These are phyloP conservation scores for Melanotaenia nigrans DNA, from an alignment of 2,797 vertebrate species.

Conservation along the genomic window DNA sequence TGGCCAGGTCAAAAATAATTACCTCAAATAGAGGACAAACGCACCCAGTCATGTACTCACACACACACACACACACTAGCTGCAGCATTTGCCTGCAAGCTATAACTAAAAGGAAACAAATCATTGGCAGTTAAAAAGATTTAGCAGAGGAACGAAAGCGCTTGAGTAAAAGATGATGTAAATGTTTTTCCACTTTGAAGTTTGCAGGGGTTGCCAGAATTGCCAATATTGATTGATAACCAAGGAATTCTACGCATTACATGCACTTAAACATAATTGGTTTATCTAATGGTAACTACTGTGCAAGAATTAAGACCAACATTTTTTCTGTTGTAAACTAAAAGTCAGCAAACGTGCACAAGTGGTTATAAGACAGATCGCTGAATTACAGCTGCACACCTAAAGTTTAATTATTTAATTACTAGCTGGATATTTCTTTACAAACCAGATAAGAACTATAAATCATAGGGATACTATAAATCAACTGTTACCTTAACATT, in stretches of 20 bases:
- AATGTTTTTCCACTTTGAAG: constrained; percentile 31
- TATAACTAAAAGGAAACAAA: constrained; percentile 53
- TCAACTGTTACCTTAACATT: background rate
- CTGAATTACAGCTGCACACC: background rate
- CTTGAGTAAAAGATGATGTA: constrained; percentile 40
- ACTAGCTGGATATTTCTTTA: constrained; percentile 5
- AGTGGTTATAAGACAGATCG: background rate
- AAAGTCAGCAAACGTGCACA: constrained; percentile 3
- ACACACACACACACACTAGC: background rate
- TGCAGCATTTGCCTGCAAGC: constrained; percentile 55
- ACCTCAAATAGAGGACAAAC: constrained; percentile 67
- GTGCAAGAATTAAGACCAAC: background rate
- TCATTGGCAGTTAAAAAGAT: constrained; percentile 43
- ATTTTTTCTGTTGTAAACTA: background rate
- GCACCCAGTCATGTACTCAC: constrained; percentile 24
- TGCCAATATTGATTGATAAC: constrained; percentile 39
- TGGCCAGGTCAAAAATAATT: constrained; percentile 78
- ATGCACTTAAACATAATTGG: constrained; percentile 40
- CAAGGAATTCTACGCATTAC: constrained; percentile 39
- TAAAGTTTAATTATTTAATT: constrained; percentile 6
- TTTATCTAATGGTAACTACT: background rate
- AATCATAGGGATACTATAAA: constrained; percentile 13
- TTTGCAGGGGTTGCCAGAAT: background rate
- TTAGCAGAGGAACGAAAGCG: constrained; percentile 34
- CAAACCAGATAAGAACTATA: background rate